A percentile compares a stretch with the other conserved stretches of the same genome.
Conservation (phyloP, 1,140 invertebrate species). For the Drosophila lacteicornis region DNA sequence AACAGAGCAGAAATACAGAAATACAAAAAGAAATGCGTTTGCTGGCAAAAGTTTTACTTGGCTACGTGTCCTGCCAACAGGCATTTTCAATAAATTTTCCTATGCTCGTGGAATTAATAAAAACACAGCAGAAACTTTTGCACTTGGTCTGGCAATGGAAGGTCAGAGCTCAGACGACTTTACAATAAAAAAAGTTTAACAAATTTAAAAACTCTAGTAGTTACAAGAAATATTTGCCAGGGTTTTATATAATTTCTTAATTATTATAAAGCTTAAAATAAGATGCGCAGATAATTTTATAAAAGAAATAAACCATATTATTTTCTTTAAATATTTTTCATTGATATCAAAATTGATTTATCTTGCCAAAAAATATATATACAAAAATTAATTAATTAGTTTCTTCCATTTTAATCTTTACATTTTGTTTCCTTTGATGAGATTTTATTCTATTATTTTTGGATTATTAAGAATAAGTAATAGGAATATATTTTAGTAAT, state of each 20-base stretch:
- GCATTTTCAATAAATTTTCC: slow-evolving; percentile 75
- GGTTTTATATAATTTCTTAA: neutral
- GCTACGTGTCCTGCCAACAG: slow-evolving; percentile 73
- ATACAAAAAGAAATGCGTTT: slow-evolving; percentile 36
- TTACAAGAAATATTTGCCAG: too few species aligned
- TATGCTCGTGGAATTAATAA: slow-evolving; percentile 45
- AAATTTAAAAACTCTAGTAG: neutral
- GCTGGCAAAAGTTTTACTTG: slow-evolving; percentile 65
- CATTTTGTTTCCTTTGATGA: too few species aligned
- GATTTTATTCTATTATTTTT: too few species aligned
- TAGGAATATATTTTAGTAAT: too few species aligned
- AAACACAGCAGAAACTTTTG: slow-evolving; percentile 61
- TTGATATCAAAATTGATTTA: too few species aligned
- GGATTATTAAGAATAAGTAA: too few species aligned
- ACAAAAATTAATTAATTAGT: too few species aligned
- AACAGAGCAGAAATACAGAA: slow-evolving; percentile 9
- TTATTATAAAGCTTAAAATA: neutral
- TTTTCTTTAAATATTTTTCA: too few species aligned
- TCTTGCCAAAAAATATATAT: too few species aligned
- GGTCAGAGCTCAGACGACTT: slow-evolving; percentile 26
- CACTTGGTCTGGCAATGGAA: slow-evolving; percentile 54
- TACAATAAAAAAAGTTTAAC: neutral
- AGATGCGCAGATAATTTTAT: too few species aligned
- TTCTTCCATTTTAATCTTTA: too few species aligned
- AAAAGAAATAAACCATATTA: too few species aligned